Base-by-base conservation (phyloP, 2,113 vertebrate genomes). In the Echinops telfairi region DNA sequence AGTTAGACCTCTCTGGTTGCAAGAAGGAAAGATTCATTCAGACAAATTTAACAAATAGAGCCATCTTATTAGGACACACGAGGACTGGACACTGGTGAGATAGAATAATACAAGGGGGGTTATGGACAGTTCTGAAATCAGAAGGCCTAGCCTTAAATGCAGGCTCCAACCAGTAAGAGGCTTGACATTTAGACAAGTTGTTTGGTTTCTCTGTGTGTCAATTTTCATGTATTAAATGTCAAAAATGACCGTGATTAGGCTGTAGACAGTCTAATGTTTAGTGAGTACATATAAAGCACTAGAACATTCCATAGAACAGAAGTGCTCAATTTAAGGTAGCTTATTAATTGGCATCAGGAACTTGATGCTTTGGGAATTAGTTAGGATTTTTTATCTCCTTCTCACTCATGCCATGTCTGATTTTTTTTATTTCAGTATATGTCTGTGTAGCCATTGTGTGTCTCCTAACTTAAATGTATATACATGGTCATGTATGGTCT, bases 221-320 rank as follows among this genome's bases (percentile, higher is more conserved):
- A 2, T 92, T 58, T 88, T 15, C 19, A 1, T 27, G 1, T 38
- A 14, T 58, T 66, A 47, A 58, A 4, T 76, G 31, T 83, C 29
- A 60, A 66, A 81, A 88, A 23, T 17, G n/a, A 22, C 4, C 80
- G 20, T 22, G 33, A 58, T 19, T 31, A 60, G 25, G 1, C 81
- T 19, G 25, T 19, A 6, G 15, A 27, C 0, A 58, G 36, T 4
- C 23, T 62, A 22, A 22, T 22, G 15, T 22, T 36, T 22, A 60
- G 16, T 23, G 53, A 1, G 6, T 36, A 14, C 66, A 14, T 17
- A 0, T 3, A 29, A 29, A 38, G 0, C 40, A 5, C 17, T 75
- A 10, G 1, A 83, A 17, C 19, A 71, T 2, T 14, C 22, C n/a
- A 17, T 36, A 29, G 47, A 27, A 60, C 7, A n/a, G 19, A 0